Evolutionary conservation across 2,888 invertebrate species (phyloP).

Genomic region (Tanypteryx hageni): DNA sequence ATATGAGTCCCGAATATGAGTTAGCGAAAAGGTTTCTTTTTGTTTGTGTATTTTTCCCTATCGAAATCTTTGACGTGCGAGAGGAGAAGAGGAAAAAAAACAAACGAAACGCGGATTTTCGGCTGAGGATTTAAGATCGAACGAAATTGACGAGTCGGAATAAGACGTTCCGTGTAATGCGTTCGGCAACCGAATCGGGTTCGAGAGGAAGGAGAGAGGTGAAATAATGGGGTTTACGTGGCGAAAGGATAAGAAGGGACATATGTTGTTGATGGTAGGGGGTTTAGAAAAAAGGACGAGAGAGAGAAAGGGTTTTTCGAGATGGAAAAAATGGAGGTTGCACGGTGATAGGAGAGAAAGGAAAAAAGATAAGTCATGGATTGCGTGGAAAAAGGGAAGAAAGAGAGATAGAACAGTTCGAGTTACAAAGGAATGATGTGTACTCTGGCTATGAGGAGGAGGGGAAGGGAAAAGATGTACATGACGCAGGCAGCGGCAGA

Average conservation of each 20-base stretch:
- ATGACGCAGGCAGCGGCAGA: too few relatives aligned
- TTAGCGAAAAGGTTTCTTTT: not conserved
- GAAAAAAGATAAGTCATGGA: not conserved
- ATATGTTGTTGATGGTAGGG: not conserved
- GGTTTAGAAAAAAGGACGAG: too few relatives aligned
- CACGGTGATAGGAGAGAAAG: not conserved
- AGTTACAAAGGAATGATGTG: too few relatives aligned
- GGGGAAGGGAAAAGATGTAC: too few relatives aligned
- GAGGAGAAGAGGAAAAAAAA: not conserved
- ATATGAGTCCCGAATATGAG: not conserved
- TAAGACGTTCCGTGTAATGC: not conserved
- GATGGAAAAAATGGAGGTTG: not conserved
- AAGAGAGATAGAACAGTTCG: not conserved
- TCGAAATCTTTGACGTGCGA: not conserved
- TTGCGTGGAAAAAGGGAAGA: not conserved
- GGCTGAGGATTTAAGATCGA: not conserved
- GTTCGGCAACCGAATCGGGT: not conserved
- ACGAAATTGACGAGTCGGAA: not conserved
- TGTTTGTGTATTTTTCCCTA: not conserved
- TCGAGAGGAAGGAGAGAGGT: not conserved
- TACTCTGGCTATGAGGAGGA: too few relatives aligned
- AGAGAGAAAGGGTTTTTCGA: not conserved
- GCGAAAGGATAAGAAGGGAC: not conserved
- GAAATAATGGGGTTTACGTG: conserved; percentile 6
- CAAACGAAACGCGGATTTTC: not conserved